Evolutionary conservation across 2,113 vertebrate genomes (phyloP), one percentile per base, ranked within the genome.

Genomic region (Heteronetta atricapilla): DNA sequence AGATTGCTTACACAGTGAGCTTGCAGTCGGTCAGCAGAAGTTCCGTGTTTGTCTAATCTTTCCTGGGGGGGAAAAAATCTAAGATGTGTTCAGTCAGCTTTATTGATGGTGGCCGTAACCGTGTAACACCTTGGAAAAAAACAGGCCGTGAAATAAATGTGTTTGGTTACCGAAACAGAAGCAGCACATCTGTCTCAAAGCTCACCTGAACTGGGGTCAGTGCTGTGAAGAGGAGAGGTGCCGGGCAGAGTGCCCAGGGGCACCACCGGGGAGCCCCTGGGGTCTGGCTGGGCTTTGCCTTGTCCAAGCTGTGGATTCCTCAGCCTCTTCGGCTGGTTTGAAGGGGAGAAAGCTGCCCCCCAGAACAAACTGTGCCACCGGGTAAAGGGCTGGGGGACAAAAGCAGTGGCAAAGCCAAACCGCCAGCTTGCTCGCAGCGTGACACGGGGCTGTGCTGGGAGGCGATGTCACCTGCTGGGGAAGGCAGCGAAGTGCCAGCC

Each of bases 51-150:
- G 8, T 31, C 63, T 66, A 13, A 7, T 62, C 53, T 21, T 28
- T 28, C 28, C 0, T 0, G 23, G 59, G 67, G 62, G 5, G 13
- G 23, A 28, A 3, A 23, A 38, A 31, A n/a, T n/a, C n/a, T 13
- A 12, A 4, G 10, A 11, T 6, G 25, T 2, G 20, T 44, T 23
- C 55, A 25, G 55, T 7, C 62, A 33, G 38, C 63, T 59, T 11
- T 4, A 1, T 2, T 50, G 10, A 1, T 4, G 33, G 63, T 13
- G 28, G 36, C 36, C 42, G 13, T 3, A 28, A 9, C 25, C 13
- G 3, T 2, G 3, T 31, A 2, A 2, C 2, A 7, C 4, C 26
- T 50, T 4, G 22, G 82, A 66, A 28, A 13, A 4, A 1, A 0
- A 3, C 2, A 8, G 26, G 23, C 46, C 4, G 0, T 5, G 2